Conservation (phyloP, 92 coral and sea anemone species). For the Pocillopora grandis region DNA sequence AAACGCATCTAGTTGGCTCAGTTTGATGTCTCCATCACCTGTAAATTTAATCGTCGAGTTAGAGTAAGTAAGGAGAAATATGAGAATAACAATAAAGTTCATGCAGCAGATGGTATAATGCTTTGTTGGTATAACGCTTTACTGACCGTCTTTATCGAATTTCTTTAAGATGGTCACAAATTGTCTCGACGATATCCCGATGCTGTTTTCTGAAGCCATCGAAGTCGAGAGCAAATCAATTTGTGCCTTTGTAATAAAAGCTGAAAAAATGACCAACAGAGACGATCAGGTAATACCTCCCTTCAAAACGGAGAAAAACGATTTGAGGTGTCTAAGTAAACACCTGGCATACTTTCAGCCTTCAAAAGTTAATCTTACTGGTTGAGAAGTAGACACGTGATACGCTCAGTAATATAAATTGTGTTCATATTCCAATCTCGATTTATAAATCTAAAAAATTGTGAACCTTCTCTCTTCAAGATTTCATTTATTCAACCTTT, state of each 20-base stretch:
- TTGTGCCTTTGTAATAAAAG: no score
- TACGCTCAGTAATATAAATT: neutral
- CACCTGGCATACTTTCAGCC: neutral
- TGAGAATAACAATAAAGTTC: neutral
- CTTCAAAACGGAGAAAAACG: neutral
- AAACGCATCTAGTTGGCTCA: slow-evolving; percentile 26
- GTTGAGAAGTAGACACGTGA: slow-evolving; percentile 14
- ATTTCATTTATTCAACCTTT: neutral
- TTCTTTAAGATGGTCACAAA: slow-evolving; percentile 25
- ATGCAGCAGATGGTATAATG: neutral
- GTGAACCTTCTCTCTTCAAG: neutral
- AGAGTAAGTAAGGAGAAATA: neutral
- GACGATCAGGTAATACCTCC: neutral
- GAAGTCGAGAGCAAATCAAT: neutral
- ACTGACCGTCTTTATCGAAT: slow-evolving; percentile 41
- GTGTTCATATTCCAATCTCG: no score
- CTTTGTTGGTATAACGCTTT: neutral
- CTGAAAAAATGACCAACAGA: no score
- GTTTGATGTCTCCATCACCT: slow-evolving; percentile 24
- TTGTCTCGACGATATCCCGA: slow-evolving; percentile 4
- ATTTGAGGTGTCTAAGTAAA: neutral
- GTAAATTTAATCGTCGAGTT: neutral
- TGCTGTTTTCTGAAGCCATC: slow-evolving; percentile 18
- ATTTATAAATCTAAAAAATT: no score
- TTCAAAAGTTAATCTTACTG: neutral